Evolutionary conservation across 2,797 vertebrate genomes (phyloP).

Genomic region (Tinamus major): DNA sequence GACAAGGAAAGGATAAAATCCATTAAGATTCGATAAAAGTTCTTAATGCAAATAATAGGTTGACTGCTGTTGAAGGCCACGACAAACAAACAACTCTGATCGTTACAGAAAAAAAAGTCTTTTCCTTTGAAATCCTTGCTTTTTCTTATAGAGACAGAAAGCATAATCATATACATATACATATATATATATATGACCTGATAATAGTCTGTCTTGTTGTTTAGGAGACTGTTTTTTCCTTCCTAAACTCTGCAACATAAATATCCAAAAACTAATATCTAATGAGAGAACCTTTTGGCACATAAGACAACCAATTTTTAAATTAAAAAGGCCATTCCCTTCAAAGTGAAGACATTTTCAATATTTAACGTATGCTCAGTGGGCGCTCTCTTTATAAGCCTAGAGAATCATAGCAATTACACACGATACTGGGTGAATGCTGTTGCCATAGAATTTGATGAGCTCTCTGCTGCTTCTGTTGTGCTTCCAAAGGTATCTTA

Average conservation of each 20-base stretch:
- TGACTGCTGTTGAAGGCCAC: background rate
- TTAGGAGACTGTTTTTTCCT: background rate
- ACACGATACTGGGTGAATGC: background rate
- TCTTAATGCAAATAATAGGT: background rate
- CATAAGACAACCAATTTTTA: background rate
- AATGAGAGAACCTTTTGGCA: background rate
- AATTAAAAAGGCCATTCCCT: constrained; percentile 1
- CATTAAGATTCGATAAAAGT: background rate
- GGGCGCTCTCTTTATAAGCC: background rate
- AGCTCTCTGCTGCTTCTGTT: constrained; percentile 11
- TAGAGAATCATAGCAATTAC: background rate
- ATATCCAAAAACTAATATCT: background rate
- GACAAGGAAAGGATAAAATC: background rate
- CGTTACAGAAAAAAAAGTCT: background rate
- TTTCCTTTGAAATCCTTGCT: background rate
- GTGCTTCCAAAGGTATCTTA: constrained; percentile 4
- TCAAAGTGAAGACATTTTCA: constrained; percentile 7
- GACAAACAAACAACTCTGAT: constrained; percentile 6
- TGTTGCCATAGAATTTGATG: background rate
- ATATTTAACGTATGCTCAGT: background rate
- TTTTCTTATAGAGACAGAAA: background rate
- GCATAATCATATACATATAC: background rate
- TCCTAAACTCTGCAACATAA: background rate
- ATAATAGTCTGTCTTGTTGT: background rate
- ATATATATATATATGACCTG: background rate